Evolutionary conservation across 1,140 invertebrate species (phyloP).

Genomic region (Nasonia vitripennis): DNA sequence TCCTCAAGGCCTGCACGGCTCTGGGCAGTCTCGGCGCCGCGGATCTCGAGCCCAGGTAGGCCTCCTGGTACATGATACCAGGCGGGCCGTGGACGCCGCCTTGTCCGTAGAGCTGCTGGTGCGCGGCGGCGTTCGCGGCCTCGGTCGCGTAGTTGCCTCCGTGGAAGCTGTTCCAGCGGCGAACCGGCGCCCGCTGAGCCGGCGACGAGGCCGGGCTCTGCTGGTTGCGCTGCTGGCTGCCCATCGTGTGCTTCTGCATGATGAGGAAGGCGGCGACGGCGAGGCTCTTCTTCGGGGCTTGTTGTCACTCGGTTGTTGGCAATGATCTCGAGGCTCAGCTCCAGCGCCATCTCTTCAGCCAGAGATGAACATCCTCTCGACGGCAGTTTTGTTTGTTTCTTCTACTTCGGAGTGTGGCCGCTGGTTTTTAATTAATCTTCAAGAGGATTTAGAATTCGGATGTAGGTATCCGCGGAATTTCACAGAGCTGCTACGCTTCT

Average conservation of each 20-base stretch:
- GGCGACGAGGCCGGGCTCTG: conserved; percentile 40
- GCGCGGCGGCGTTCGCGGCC: background rate
- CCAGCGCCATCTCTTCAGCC: conserved; percentile 43
- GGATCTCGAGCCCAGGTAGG: conserved; percentile 40
- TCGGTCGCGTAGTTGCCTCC: conserved; percentile 57
- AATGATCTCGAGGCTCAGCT: background rate
- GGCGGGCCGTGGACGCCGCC: conserved; percentile 53
- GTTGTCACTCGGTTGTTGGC: background rate
- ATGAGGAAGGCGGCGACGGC: background rate
- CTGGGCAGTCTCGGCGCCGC: conserved; percentile 61
- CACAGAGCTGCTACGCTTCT: background rate
- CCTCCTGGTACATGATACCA: conserved; percentile 52
- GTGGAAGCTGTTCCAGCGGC: conserved; percentile 78
- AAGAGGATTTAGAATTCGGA: no score
- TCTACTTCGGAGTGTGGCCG: no score
- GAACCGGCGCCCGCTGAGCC: conserved; percentile 69
- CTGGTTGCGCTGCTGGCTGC: conserved; percentile 64
- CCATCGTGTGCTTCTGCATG: conserved; percentile 68
- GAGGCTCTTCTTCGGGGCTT: background rate
- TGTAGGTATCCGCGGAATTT: background rate
- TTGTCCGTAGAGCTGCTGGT: background rate
- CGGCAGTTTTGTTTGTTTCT: background rate
- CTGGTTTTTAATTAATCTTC: background rate
- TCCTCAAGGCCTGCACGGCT: conserved; percentile 70
- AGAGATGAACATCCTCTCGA: conserved; percentile 2